Base-by-base conservation (phyloP, 2,113 vertebrate species). In the Corythornis cristatus region DNA sequence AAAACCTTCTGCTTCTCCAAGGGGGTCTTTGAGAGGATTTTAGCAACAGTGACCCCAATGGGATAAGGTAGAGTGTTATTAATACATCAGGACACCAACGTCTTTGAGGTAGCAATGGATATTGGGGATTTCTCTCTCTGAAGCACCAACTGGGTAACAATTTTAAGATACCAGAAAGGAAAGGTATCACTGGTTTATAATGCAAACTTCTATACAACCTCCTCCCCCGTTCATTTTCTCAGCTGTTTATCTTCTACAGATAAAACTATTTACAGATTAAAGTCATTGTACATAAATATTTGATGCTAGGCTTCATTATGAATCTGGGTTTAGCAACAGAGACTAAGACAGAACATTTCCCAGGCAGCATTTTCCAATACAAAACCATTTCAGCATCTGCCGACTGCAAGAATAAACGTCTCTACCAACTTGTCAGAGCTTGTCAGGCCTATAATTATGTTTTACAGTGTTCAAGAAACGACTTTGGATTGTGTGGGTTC, bases 361-460 rank as follows among this genome's bases (percentile, higher is more conserved):
- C 93, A 91, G 85, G 86, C 93, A 84, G 88, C 79, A 79, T 62
- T 83, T 91, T 94, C 94, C 96, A 96, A 92, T 96, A 96, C 89
- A 88, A 93, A 95, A 93, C 95, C 95, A 96, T 95, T 90, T 90
- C 91, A 90, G 92, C 54, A 67, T 94, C 97, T 93, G 83, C 81
- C 0, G 60, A 66, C 92, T 96, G 70, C 83, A 88, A 87, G 87
- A 97, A 95, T 95, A 95, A 97, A 96, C 0, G 22, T 95, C 92
- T 95, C 96, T 68, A 86, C 85, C 89, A 95, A 90, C 95, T 91
- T 94, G 83, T 95, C 89, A 95, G 83, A 94, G 93, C 85, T 87
- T 93, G 93, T 96, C 97, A 97, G 83, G 85, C 91, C 95, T 96
- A 89, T 94, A 96, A 96, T 96, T 96, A 95, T 40, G 75, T 66